A percentile compares a stretch with the other conserved stretches of the same genome.
phyloP scores from a whole-genome alignment of 1,140 invertebrate species.

The Bombus impatiens region DNA sequence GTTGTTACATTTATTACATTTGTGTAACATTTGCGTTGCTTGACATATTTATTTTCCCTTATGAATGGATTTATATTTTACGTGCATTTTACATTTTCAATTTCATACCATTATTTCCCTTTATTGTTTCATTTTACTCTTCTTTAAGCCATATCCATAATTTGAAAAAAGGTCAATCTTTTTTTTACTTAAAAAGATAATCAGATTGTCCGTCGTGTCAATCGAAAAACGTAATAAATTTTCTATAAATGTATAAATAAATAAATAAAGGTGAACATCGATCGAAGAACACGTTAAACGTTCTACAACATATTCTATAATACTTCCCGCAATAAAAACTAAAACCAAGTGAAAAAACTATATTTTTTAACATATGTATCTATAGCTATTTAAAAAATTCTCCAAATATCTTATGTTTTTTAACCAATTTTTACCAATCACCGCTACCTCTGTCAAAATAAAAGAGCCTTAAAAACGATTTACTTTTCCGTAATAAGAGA shows the following conservation, averaged over 20 bases:
- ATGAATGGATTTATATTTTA: neutral
- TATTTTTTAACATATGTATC: too few species aligned
- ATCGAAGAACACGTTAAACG: too few species aligned
- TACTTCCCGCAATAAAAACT: too few species aligned
- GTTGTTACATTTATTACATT: too few species aligned
- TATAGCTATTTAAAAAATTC: too few species aligned
- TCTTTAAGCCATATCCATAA: neutral
- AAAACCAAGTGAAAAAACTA: rapidly evolving
- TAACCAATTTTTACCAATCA: too few species aligned
- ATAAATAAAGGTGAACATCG: too few species aligned
- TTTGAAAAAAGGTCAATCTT: too few species aligned
- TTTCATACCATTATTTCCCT: neutral
- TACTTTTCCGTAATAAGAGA: neutral
- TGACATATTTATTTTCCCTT: too few species aligned
- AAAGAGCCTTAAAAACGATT: neutral
- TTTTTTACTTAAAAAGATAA: too few species aligned
- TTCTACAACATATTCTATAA: too few species aligned
- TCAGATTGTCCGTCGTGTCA: neutral
- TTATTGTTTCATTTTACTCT: neutral
- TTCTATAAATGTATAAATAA: neutral
- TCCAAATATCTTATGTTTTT: too few species aligned
- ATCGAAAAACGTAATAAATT: neutral
- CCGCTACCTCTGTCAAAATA: neutral
- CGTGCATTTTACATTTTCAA: neutral
- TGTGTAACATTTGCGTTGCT: neutral